Evolutionary conservation across 2,888 invertebrate genomes (phyloP).

Genomic region (Drosophila yooni): DNA sequence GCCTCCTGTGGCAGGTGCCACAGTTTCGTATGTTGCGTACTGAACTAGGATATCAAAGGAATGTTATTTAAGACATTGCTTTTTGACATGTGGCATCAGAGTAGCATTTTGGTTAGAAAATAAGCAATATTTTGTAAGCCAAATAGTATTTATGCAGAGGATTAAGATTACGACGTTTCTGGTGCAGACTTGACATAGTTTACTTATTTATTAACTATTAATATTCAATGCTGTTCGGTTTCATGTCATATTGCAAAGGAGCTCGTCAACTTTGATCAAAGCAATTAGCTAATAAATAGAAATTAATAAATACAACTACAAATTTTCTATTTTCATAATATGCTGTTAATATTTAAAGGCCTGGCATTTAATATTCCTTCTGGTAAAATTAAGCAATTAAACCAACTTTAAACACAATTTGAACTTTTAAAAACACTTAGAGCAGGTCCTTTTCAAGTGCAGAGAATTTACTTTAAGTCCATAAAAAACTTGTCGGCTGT

Average conservation of each 20-base stretch:
- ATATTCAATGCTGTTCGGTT: not conserved
- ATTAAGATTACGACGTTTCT: not conserved
- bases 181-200: not conserved
- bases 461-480: not conserved
- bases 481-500: not conserved
- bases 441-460: not conserved
- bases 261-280: not conserved
- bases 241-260: not conserved
- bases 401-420: not conserved
- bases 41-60: constrained; percentile 14
- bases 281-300: not conserved
- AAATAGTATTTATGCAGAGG: not conserved
- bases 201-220: not conserved
- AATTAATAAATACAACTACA: not conserved
- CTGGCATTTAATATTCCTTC: not conserved
- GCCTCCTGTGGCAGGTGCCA: constrained; percentile 33
- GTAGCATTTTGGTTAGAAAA: not conserved
- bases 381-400: not conserved
- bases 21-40: constrained; percentile 1
- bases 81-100: constrained; percentile 16
- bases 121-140: not conserved
- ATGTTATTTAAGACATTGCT: constrained; percentile 41
- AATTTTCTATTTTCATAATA: not conserved
- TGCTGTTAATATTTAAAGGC: not conserved
- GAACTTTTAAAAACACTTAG: not conserved